Conservation (phyloP, 2,797 vertebrate genomes). For the Sitta carolinensis region DNA sequence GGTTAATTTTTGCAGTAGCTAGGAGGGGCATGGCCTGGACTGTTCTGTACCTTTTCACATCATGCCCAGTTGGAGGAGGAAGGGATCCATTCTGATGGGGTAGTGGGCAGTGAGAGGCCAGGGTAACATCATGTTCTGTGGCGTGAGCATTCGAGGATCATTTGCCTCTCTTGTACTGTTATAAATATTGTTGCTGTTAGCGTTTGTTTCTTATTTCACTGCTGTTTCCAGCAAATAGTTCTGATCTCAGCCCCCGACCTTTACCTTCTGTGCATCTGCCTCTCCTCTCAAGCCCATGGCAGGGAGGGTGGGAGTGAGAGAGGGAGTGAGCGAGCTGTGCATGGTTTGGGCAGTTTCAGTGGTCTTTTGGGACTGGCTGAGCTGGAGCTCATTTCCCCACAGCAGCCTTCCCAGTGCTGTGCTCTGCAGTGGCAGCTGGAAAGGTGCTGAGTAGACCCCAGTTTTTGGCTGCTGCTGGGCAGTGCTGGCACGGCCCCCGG, state of each 20-base stretch:
- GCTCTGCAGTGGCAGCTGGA: not conserved
- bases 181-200: not conserved
- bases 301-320: not conserved
- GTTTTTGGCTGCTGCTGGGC: not conserved
- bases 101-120: accelerated
- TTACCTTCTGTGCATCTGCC: not conserved
- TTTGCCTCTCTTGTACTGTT: not conserved
- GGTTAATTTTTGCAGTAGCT: not conserved
- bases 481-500: not conserved
- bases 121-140: not conserved
- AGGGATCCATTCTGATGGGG: not conserved
- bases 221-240: not conserved
- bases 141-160: not conserved
- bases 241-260: not conserved
- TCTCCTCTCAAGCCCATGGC: no score
- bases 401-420: not conserved
- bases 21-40: not conserved
- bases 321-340: accelerated
- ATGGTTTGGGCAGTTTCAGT: not conserved
- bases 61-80: not conserved
- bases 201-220: not conserved
- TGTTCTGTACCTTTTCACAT: not conserved
- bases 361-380: not conserved
- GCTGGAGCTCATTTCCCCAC: not conserved
- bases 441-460: not conserved